Conservation (phyloP, 1,140 invertebrate species). For the Aethina tumida region DNA sequence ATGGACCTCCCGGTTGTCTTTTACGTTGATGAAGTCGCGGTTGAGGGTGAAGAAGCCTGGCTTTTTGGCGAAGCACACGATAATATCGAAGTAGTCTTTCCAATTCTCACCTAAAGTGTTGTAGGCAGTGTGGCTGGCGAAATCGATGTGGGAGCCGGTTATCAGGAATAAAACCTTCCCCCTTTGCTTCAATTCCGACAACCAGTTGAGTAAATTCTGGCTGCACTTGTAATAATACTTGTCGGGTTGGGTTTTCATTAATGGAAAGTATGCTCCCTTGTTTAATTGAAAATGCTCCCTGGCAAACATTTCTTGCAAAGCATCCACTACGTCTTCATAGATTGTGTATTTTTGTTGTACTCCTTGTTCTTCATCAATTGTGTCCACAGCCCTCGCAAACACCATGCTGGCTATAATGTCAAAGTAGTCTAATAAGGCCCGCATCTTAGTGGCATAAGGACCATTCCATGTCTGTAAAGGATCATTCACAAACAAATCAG, state of each 20-base stretch:
- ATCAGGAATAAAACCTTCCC: conserved; percentile 57
- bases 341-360: conserved; percentile 43
- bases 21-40: conserved; percentile 49
- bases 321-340: conserved; percentile 57
- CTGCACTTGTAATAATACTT: conserved; percentile 56
- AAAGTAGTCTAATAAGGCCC: conserved; percentile 66
- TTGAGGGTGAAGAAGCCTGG: conserved; percentile 61
- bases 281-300: conserved; percentile 48
- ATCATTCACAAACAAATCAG: conserved; percentile 44
- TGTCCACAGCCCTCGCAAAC: conserved; percentile 63
- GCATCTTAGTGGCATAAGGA: conserved; percentile 45
- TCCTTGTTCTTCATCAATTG: conserved; percentile 47
- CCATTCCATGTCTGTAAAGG: conserved; percentile 53
- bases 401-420: conserved; percentile 58
- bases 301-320: conserved; percentile 50
- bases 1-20: conserved; percentile 39
- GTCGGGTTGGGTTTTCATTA: conserved; percentile 49
- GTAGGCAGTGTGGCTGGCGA: conserved; percentile 54
- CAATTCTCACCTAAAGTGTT: conserved; percentile 59
- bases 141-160: conserved; percentile 71
- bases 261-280: conserved; percentile 51
- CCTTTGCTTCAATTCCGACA: conserved; percentile 40
- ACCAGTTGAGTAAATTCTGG: conserved; percentile 50
- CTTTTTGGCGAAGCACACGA: conserved; percentile 63
- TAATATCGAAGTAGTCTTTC: conserved; percentile 61